Conservation (phyloP, 2,113 vertebrate species). For the Cygnus atratus region DNA sequence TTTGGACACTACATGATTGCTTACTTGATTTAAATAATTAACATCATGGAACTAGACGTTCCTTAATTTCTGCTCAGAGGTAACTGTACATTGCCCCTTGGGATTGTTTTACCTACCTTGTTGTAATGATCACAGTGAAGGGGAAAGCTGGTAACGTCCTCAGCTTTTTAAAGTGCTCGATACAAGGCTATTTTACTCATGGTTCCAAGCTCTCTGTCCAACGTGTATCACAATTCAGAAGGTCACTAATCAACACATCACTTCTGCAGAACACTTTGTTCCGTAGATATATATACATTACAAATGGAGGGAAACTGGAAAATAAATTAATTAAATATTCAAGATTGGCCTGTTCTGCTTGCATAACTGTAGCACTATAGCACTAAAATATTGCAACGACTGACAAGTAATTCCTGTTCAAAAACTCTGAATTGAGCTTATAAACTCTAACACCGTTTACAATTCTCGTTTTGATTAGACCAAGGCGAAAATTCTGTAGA, state of each 20-base stretch:
- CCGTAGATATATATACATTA: not conserved
- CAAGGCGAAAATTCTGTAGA: not conserved
- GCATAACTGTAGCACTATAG: not conserved
- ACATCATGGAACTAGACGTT: not conserved
- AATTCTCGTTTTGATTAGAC: not conserved
- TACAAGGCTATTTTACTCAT: constrained; percentile 21
- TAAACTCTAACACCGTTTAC: not conserved
- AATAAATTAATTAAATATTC: not conserved
- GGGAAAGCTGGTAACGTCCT: not conserved
- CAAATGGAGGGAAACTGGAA: not conserved
- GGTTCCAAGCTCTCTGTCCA: not conserved
- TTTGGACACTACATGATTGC: not conserved
- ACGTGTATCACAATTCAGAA: not conserved
- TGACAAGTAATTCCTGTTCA: not conserved
- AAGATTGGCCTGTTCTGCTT: not conserved
- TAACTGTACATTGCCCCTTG: not conserved
- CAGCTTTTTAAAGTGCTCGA: not conserved
- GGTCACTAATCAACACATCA: not conserved
- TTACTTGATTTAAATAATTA: not conserved
- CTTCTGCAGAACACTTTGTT: not conserved
- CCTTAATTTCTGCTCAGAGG: not conserved
- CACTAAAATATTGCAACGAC: not conserved
- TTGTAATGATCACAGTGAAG: not conserved
- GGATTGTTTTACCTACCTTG: not conserved
- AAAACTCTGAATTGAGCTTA: not conserved